Evolutionary conservation across 2,113 vertebrate species (phyloP), one percentile per base, ranked within the genome.

Genomic region (Hirundichthys speculiger): DNA sequence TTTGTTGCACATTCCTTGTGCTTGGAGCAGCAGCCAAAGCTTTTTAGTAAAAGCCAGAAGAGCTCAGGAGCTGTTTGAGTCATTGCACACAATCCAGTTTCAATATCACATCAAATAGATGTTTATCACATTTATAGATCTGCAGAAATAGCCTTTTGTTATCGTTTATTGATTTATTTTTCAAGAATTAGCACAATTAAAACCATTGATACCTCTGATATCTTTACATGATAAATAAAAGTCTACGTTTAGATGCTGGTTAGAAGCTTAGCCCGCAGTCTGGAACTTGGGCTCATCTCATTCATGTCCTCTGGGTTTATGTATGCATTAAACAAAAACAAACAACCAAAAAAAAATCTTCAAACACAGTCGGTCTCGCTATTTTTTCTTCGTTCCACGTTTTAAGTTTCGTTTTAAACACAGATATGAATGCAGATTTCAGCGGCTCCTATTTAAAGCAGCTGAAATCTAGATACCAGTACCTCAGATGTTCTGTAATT

Each of bases 1-100:
- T 85, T 80, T 84, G 86, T 82, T 77, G 70, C 70, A 91, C 84
- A 91, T 90, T 88, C 85, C 83, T 67, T 2, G 21, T 45, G 48
- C 68, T 67, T 42, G 46, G 34, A 75, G 71, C 64, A 56, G 24
- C 58, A 63, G 75, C 75, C 76, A 65, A 82, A 80, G 51, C 25
- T 49, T 67, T 57, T 65, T 43, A 53, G 62, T 45, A 52, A 72
- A 68, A 78, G 55, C 40, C 75, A 71, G 75, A 77, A 63, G 56
- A 48, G 16, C 30, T 70, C 45, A 63, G 46, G 50, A 73, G 42
- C 27, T 19, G 43, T 20, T 34, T 12, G 20, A 77, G 11, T 48
- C 2, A 11, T 60, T 53, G 27, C 14, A 12, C 48, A 43, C 27
- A 46, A 59, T 27, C 5, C 13, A 61, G 53, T 27, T 73, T 84